A percentile compares a stretch with the other conserved stretches of the same genome.
Evolutionary conservation across 2,113 vertebrate species (phyloP).

Genomic region (Macrotus californicus): DNA sequence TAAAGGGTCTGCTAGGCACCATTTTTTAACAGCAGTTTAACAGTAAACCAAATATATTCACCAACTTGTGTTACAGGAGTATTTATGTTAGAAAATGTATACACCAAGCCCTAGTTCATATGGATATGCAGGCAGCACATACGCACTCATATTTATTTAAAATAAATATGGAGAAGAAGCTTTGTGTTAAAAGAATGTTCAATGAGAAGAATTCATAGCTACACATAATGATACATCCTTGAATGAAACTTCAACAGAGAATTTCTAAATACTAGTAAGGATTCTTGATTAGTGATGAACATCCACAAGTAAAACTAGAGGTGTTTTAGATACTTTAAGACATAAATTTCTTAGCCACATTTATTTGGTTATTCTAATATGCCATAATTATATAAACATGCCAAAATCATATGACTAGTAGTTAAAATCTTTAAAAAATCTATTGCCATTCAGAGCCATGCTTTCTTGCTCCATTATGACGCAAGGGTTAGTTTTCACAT

Average conservation of each 20-base stretch:
- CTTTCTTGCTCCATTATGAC: neutral
- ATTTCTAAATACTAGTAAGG: neutral
- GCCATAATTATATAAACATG: neutral
- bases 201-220: neutral
- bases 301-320: constrained; percentile 11
- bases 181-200: constrained; percentile 3
- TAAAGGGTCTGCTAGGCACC: neutral
- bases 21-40: neutral
- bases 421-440: neutral
- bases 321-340: constrained; percentile 14
- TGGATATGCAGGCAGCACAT: neutral
- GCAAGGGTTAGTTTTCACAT: neutral
- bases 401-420: neutral
- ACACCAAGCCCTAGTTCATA: neutral
- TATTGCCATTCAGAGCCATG: neutral
- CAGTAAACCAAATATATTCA: neutral
- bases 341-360: neutral
- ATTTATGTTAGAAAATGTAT: neutral
- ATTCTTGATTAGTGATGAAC: neutral
- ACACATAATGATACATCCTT: neutral
- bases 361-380: neutral
- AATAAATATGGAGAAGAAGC: neutral
- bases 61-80: neutral
- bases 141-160: neutral
- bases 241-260: neutral